A percentile compares a stretch with the other conserved stretches of the same genome.
Conservation (phyloP, 2,797 vertebrate genomes). For the Sebastes paucispinis region DNA sequence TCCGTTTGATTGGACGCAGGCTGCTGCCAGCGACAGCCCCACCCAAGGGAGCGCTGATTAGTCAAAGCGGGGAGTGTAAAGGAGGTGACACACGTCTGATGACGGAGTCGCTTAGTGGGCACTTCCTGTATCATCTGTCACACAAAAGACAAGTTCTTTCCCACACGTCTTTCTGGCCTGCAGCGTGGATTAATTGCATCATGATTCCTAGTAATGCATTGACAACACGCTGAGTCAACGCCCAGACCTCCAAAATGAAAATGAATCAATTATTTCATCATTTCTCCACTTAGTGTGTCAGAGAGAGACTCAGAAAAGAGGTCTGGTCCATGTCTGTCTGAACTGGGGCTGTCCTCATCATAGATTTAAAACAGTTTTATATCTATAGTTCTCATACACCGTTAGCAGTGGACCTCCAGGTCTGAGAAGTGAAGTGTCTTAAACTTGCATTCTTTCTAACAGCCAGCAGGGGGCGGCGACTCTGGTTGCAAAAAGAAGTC, state of each 20-base stretch:
- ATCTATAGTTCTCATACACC: too few relatives aligned
- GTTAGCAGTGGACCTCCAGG: too few relatives aligned
- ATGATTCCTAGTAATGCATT: not conserved
- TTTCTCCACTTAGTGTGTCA: not conserved
- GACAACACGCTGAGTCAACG: not conserved
- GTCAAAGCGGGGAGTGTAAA: slow-evolving; percentile 12
- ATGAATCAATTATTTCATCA: not conserved
- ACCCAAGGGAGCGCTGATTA: slow-evolving; percentile 8
- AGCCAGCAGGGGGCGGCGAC: too few relatives aligned
- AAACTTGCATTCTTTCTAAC: too few relatives aligned
- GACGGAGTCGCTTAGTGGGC: slow-evolving; percentile 18
- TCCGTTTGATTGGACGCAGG: not conserved
- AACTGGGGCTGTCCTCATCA: too few relatives aligned
- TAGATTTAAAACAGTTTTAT: too few relatives aligned
- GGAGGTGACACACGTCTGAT: slow-evolving; percentile 15
- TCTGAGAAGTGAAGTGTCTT: too few relatives aligned
- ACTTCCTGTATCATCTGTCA: slow-evolving; percentile 14
- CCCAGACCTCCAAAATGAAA: not conserved
- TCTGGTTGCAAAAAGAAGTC: too few relatives aligned
- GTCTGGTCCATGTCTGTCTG: not conserved
- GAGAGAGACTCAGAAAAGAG: not conserved
- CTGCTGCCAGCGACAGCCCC: not conserved
- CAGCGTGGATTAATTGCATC: not conserved
- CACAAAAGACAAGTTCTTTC: slow-evolving; percentile 20
- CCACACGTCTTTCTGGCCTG: not conserved